A percentile compares a stretch with the other conserved stretches of the same genome.
phyloP scores from a whole-genome alignment of 2,797 vertebrate genomes.

The Mus caroli region DNA sequence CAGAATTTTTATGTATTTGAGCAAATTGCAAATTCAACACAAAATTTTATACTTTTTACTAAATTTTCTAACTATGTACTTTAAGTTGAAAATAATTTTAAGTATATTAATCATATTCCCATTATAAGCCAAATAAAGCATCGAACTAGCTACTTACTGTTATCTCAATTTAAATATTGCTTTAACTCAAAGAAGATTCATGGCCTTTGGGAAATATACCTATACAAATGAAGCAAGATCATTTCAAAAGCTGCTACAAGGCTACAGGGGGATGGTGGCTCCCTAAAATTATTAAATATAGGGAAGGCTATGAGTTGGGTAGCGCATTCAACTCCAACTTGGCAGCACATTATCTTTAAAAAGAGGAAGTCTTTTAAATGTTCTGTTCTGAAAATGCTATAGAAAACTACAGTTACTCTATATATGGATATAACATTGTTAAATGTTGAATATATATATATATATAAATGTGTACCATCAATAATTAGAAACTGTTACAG shows the following conservation, averaged over 20 bases:
- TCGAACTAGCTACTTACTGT: not conserved
- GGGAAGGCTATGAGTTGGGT: slow-evolving; percentile 15
- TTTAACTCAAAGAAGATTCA: slow-evolving; percentile 22
- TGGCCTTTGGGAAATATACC: slow-evolving; percentile 2
- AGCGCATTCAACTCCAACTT: not conserved
- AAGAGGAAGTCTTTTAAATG: slow-evolving; percentile 56
- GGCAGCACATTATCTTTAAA: slow-evolving; percentile 46
- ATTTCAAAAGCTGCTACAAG: not conserved
- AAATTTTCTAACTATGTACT: not conserved
- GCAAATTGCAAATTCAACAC: not conserved
- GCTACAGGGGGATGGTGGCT: not conserved
- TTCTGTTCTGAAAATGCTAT: slow-evolving; percentile 36
- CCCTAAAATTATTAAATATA: not conserved
- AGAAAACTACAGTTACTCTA: slow-evolving; percentile 33
- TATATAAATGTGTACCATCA: slow-evolving; percentile 38
- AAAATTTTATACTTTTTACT: not conserved
- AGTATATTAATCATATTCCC: not conserved
- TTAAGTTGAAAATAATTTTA: not conserved
- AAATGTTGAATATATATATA: not conserved
- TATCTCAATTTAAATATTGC: not conserved
- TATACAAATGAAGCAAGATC: not conserved
- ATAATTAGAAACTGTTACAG: slow-evolving; percentile 35
- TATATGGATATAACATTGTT: not conserved
- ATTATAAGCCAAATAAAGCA: not conserved
- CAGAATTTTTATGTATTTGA: not conserved